Evolutionary conservation across 2,797 vertebrate genomes (phyloP).

Genomic region (Sebastes trivittatus): DNA sequence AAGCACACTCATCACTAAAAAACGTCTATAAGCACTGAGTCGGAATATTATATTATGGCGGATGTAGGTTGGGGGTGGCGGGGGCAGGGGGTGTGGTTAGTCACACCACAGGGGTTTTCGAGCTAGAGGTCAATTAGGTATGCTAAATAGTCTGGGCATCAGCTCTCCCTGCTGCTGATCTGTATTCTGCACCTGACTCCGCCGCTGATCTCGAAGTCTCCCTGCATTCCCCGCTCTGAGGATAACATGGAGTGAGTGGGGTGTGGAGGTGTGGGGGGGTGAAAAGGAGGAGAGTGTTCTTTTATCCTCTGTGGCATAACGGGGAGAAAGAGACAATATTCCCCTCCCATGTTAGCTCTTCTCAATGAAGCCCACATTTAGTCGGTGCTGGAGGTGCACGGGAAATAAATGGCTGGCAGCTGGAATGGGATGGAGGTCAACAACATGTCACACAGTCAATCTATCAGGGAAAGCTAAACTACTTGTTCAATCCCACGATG

Average conservation of each 20-base stretch:
- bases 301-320: slow-evolving; percentile 73
- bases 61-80: background rate
- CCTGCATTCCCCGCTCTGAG: slow-evolving; percentile 58
- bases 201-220: slow-evolving; percentile 66
- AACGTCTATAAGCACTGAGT: slow-evolving; percentile 32
- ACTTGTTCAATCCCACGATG: slow-evolving; percentile 32
- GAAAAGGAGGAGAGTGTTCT: slow-evolving; percentile 54
- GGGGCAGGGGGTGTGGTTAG: slow-evolving; percentile 19
- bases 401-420: slow-evolving; percentile 64
- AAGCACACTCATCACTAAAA: slow-evolving; percentile 42
- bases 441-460: slow-evolving; percentile 67
- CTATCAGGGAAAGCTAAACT: slow-evolving; percentile 56
- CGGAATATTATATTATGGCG: slow-evolving; percentile 38
- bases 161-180: slow-evolving; percentile 61
- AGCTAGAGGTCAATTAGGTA: slow-evolving; percentile 75
- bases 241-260: slow-evolving; percentile 53
- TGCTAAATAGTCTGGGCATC: slow-evolving; percentile 67
- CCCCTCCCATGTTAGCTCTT: slow-evolving; percentile 59
- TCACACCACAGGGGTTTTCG: slow-evolving; percentile 39
- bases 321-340: slow-evolving; percentile 64
- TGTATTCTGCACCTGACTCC: slow-evolving; percentile 68
- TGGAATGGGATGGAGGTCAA: slow-evolving; percentile 67
- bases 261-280: background rate
- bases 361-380: slow-evolving; percentile 53
- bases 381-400: slow-evolving; percentile 24